Evolutionary conservation across 2,888 invertebrate species (phyloP).

Genomic region (Pseudococcus viburni): DNA sequence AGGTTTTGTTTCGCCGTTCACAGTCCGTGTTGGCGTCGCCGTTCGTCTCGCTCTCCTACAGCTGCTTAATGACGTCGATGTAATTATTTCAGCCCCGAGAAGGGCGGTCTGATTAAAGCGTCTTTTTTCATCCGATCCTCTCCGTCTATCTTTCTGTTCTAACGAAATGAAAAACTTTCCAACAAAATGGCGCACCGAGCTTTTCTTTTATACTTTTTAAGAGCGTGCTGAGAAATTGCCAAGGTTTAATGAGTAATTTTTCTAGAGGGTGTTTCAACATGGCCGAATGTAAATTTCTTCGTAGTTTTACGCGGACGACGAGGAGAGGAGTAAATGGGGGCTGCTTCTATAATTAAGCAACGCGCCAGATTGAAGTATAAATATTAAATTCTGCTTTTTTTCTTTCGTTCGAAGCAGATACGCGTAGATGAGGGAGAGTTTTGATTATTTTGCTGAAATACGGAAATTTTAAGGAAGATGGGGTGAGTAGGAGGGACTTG

Average conservation of each 20-base stretch:
- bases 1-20: slow-evolving; percentile 5
- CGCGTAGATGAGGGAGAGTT: not conserved
- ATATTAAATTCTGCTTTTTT: slow-evolving; percentile 17
- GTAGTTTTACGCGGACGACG: not conserved
- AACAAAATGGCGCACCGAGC: slow-evolving; percentile 32
- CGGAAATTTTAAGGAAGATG: not conserved
- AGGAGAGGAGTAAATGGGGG: not conserved
- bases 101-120: slow-evolving; percentile 27
- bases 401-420: not conserved
- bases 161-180: slow-evolving; percentile 1
- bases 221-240: slow-evolving; percentile 24
- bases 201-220: slow-evolving; percentile 21
- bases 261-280: slow-evolving; percentile 21
- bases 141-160: not conserved
- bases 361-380: slow-evolving; percentile 17
- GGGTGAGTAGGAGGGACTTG: not conserved
- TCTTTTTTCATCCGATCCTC: not conserved
- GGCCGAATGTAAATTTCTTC: slow-evolving; percentile 26
- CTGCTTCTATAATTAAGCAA: not conserved
- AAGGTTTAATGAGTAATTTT: slow-evolving; percentile 16
- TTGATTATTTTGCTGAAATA: not conserved
- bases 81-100: slow-evolving; percentile 31
- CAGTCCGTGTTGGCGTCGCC: not conserved
- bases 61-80: slow-evolving; percentile 11
- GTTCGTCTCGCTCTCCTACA: not conserved